Evolutionary conservation across 2,888 invertebrate genomes (phyloP).

Genomic region (Tipula lateralis): DNA sequence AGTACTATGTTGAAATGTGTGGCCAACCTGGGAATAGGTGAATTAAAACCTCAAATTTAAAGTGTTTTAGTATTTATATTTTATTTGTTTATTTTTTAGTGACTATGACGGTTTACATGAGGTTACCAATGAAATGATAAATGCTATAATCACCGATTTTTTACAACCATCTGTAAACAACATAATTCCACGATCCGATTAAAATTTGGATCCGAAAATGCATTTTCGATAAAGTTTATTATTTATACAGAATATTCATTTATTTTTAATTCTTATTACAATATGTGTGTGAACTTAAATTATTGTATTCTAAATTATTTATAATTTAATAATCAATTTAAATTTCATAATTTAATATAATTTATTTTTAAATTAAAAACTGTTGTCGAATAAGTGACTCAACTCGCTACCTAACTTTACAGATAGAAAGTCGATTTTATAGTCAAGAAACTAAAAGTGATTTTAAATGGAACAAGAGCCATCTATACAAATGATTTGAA

Average conservation of each 20-base stretch:
- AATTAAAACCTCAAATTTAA: slow-evolving; percentile 40
- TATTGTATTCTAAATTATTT: neutral
- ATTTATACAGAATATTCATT: neutral
- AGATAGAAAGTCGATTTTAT: neutral
- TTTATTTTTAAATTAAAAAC: neutral
- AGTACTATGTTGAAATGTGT: slow-evolving; percentile 93
- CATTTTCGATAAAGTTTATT: neutral
- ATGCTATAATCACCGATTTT: slow-evolving; percentile 72
- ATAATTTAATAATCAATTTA: slow-evolving; percentile 2
- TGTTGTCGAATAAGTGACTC: neutral
- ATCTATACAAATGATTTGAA: neutral
- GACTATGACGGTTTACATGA: slow-evolving; percentile 59
- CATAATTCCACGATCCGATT: slow-evolving; percentile 46
- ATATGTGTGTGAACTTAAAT: neutral
- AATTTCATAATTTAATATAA: neutral
- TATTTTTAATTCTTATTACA: neutral
- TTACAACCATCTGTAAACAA: slow-evolving; percentile 71
- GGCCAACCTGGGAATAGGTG: slow-evolving; percentile 61
- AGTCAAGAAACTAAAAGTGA: neutral
- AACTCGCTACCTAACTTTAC: no score
- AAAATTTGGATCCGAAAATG: neutral
- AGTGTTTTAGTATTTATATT: neutral
- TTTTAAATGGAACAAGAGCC: neutral
- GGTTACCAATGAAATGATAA: slow-evolving; percentile 68
- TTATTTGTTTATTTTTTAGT: slow-evolving; percentile 51